A percentile compares a stretch with the other conserved stretches of the same genome.
phyloP scores from a whole-genome alignment of 64 coral and sea anemone species.

The Montipora capricornis region DNA sequence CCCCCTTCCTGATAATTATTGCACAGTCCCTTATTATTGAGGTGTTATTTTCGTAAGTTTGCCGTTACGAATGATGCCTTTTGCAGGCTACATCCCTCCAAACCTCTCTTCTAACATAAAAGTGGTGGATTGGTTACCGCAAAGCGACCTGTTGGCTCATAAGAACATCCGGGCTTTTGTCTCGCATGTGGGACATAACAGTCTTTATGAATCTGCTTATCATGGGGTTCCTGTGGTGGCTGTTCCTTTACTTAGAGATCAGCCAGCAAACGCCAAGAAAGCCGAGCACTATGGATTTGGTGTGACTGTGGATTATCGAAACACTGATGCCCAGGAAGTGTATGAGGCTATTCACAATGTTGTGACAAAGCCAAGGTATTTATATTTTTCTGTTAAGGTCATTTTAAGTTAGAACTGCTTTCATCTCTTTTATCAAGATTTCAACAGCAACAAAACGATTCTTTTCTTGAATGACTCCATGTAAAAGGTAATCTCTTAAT shows the following conservation, averaged over 20 bases:
- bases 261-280: conserved; percentile 14
- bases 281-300: background rate
- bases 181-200: conserved; percentile 33
- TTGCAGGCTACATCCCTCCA: conserved; percentile 19
- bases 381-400: background rate
- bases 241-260: background rate
- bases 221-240: conserved; percentile 52
- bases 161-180: conserved; percentile 37
- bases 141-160: conserved; percentile 16
- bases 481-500: too few species aligned
- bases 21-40: too few species aligned
- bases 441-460: too few species aligned
- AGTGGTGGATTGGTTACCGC: conserved; percentile 11
- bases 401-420: too few species aligned
- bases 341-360: background rate
- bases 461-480: too few species aligned
- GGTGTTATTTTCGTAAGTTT: too few species aligned
- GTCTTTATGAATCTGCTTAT: conserved; percentile 26
- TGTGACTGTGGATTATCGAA: background rate
- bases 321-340: background rate
- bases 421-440: too few species aligned
- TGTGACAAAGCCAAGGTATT: conserved; percentile 1
- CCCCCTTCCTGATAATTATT: too few species aligned
- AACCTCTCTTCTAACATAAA: background rate
- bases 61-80: too few species aligned